Evolutionary conservation across 2,797 vertebrate species (phyloP).

Genomic region (Malacoraja senta): DNA sequence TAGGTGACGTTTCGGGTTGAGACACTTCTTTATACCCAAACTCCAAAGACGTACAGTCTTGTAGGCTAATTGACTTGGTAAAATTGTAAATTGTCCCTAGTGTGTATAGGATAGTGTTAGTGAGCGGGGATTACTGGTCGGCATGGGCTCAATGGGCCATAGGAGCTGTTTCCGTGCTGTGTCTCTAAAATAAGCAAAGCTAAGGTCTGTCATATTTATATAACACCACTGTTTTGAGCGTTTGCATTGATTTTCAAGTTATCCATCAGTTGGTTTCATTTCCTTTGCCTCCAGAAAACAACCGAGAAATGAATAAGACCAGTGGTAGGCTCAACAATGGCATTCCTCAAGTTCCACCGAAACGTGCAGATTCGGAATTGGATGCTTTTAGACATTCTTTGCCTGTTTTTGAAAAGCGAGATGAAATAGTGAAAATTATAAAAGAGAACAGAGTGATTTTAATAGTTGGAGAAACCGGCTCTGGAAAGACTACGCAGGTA

Average conservation of each 20-base stretch:
- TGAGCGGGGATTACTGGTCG: no score
- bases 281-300: constrained; percentile 52
- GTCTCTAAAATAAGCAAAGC: no score
- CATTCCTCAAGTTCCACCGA: constrained; percentile 74
- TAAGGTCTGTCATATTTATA: not conserved
- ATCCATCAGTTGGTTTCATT: not conserved
- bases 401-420: constrained; percentile 72
- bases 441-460: constrained; percentile 78
- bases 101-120: no score
- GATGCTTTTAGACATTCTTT: constrained; percentile 74
- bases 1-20: no score
- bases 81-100: no score
- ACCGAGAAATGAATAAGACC: constrained; percentile 64
- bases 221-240: not conserved
- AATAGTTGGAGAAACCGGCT: constrained; percentile 88
- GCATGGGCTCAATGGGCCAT: no score
- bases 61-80: no score
- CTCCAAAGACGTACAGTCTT: no score
- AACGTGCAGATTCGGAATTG: constrained; percentile 69
- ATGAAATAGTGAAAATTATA: constrained; percentile 78
- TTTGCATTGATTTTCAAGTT: not conserved
- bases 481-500: constrained; percentile 92
- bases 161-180: no score
- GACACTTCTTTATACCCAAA: no score
- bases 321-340: constrained; percentile 73